phyloP scores from a whole-genome alignment of 2,797 vertebrate species.

The Platyrinchus mystaceus region DNA sequence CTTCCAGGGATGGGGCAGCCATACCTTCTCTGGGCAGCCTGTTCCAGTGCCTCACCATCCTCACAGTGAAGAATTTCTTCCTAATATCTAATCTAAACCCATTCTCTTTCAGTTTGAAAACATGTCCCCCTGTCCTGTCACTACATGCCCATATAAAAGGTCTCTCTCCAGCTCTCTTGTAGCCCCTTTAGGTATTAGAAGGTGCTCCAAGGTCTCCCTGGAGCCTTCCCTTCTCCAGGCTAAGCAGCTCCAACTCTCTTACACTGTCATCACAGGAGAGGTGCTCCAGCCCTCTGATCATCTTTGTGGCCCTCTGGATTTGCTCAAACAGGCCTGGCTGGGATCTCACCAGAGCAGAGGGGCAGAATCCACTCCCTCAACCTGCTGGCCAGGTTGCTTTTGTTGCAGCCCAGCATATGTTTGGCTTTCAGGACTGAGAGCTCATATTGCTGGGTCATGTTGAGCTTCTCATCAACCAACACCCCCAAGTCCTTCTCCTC shows the following conservation, averaged over 20 bases:
- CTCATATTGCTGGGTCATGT: background rate
- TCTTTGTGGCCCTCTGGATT: background rate
- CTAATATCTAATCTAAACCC: background rate
- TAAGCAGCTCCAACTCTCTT: rapidly evolving
- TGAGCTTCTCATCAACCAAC: background rate
- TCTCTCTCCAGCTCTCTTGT: background rate
- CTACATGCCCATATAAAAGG: background rate
- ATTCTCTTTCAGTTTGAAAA: background rate
- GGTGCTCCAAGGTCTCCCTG: background rate
- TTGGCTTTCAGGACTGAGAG: background rate
- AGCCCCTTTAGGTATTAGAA: background rate
- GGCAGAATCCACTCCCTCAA: background rate
- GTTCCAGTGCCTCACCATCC: background rate
- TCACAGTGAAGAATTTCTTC: background rate
- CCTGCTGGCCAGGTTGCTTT: background rate
- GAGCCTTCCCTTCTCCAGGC: background rate
- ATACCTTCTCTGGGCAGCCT: background rate
- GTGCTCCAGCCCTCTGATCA: background rate
- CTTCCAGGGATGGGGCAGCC: too few species aligned
- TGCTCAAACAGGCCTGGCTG: background rate
- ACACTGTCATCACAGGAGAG: background rate
- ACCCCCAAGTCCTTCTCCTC: background rate
- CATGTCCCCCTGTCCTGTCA: background rate
- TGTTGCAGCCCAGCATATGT: rapidly evolving
- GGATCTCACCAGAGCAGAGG: background rate